Evolutionary conservation across 2,113 vertebrate genomes (phyloP).

Genomic region (Oryctolagus cuniculus): DNA sequence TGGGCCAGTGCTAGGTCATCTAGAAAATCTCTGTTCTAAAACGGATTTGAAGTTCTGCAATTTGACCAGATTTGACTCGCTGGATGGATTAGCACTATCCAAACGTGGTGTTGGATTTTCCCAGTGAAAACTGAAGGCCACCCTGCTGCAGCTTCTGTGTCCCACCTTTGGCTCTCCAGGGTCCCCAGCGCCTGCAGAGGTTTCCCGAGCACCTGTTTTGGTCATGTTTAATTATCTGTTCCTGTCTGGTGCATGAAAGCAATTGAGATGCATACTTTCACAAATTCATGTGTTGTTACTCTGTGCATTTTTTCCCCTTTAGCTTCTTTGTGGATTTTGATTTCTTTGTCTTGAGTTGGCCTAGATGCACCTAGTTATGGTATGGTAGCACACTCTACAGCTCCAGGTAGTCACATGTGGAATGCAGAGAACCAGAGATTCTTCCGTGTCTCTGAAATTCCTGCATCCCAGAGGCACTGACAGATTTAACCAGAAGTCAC

Average conservation of each 20-base stretch:
- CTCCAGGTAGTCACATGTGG: neutral
- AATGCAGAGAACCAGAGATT: neutral
- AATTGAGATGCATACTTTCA: conserved; percentile 2
- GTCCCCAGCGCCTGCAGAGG: neutral
- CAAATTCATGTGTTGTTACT: neutral
- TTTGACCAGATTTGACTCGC: conserved; percentile 55
- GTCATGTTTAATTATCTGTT: conserved; percentile 13
- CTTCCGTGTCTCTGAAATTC: neutral
- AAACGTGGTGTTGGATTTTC: conserved; percentile 20
- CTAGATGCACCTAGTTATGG: neutral
- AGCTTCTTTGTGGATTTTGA: neutral
- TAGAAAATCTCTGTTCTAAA: conserved; percentile 44
- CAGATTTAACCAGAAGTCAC: neutral
- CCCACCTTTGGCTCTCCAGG: neutral
- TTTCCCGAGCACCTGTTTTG: conserved; percentile 15
- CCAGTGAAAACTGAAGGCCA: conserved; percentile 32
- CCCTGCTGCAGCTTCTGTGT: neutral
- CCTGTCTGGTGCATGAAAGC: neutral
- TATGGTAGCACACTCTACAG: neutral
- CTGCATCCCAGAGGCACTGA: neutral
- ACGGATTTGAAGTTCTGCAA: neutral
- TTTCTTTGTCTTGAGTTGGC: neutral
- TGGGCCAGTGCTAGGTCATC: neutral
- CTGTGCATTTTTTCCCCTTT: neutral
- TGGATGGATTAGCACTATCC: conserved; percentile 11